Base-by-base conservation (phyloP, 2,113 vertebrate genomes). In the Corythornis cristatus region DNA sequence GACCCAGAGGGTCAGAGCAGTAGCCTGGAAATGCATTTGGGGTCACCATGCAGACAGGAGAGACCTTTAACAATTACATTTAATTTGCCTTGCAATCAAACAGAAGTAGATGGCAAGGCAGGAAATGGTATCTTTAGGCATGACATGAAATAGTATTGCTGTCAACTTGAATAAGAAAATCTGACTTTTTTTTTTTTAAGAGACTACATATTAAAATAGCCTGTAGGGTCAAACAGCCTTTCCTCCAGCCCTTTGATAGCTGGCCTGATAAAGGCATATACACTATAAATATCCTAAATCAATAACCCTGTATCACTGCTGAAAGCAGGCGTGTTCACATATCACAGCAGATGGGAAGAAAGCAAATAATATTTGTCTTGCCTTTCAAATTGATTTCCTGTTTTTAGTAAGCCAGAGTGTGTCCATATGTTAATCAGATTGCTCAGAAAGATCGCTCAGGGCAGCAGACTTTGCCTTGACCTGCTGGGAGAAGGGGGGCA, bases 391-490 rank as follows among this genome's bases (percentile, higher is more conserved):
- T 91, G 95, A 92, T 96, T 97, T 97, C 97, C 95, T 96, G 91
- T 95, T 93, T 96, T 96, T 77, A 71, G 80, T 66, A 73, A 96
- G 90, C 57, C 21, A 50, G 95, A 96, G 92, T 89, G 84, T 91
- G 94, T 90, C 97, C 97, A 96, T 97, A 97, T 98, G 98, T 96
- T 94, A 84, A 95, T 97, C 93, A 96, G 95, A 97, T 97, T 82
- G 80, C 42, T 56, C 61, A 73, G 89, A 35, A 71, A 96, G 96
- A 95, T 95, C 84, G 91, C 93, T 96, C 51, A 83, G 93, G 92
- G 95, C 96, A 94, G 88, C n/a, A 93, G 84, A 61, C 87, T 93
- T 83, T 45, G 67, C 57, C 85, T 95, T 57, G 74, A 83, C 15
- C 60, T 95, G 50, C 90, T 93, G 79, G 84, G 77, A 89, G 95